These are phyloP conservation scores for Drosophila gunungcola DNA, from an alignment of 1,140 invertebrate genomes.

Conservation along the genomic window DNA sequence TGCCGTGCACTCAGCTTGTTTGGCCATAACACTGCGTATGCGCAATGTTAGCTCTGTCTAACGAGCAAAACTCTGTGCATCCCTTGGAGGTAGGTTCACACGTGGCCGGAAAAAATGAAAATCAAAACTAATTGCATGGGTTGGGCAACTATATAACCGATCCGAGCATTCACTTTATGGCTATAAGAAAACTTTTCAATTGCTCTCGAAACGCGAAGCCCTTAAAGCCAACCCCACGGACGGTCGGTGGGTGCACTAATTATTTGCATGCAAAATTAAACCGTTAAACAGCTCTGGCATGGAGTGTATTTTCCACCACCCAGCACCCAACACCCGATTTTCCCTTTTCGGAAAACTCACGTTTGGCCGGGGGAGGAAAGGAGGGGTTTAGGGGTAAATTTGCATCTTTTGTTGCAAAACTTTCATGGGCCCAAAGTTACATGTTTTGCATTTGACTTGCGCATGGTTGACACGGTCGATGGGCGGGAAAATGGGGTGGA, in stretches of 20 bases:
- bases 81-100: not conserved
- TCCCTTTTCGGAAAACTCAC: constrained; percentile 38
- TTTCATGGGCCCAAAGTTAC: constrained; percentile 58
- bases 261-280: constrained; percentile 59
- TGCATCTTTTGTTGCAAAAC: constrained; percentile 59
- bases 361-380: constrained; percentile 25
- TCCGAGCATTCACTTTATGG: constrained; percentile 21
- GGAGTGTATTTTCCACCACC: constrained; percentile 10
- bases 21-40: constrained; percentile 19
- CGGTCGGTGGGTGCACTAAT: constrained; percentile 29
- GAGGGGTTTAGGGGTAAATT: constrained; percentile 28
- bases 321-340: not conserved
- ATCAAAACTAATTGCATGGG: constrained; percentile 3
- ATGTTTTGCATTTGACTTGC: constrained; percentile 75
- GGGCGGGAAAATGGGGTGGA: not conserved
- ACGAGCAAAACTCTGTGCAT: not conserved
- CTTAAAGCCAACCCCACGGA: constrained; percentile 23
- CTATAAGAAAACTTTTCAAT: constrained; percentile 34
- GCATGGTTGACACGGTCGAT: constrained; percentile 57
- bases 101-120: not conserved
- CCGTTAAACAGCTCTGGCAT: constrained; percentile 45
- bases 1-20: constrained; percentile 14
- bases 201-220: constrained; percentile 14
- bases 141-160: constrained; percentile 28
- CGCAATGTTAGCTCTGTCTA: constrained; percentile 17